phyloP scores from a whole-genome alignment of 2,113 vertebrate species.

The Origma solitaria region DNA sequence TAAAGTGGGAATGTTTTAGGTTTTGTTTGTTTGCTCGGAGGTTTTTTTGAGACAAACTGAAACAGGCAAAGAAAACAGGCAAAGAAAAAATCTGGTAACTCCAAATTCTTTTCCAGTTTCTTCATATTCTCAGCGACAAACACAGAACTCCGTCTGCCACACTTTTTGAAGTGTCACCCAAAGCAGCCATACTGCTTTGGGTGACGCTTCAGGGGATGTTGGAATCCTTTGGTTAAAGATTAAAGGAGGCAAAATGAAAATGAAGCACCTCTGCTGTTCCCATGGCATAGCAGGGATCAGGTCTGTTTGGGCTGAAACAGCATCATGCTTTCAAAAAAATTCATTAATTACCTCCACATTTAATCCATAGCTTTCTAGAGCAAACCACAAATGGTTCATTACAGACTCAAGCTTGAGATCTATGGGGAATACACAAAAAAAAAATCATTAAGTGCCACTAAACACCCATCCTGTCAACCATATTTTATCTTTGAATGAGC shows the following conservation, averaged over 20 bases:
- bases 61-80: background rate
- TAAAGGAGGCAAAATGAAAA: background rate
- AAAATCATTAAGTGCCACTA: background rate
- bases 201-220: background rate
- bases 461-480: background rate
- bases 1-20: background rate
- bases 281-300: background rate
- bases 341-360: background rate
- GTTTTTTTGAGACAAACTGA: background rate
- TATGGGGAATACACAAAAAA: background rate
- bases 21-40: background rate
- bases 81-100: background rate
- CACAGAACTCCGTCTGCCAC: background rate
- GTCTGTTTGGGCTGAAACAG: background rate
- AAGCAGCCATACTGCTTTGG: background rate
- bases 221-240: background rate
- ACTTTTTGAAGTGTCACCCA: no score
- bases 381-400: background rate
- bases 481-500: background rate
- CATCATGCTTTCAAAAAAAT: background rate
- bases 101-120: background rate
- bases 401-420: background rate
- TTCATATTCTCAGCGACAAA: background rate
- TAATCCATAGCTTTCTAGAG: background rate
- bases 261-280: background rate